These are phyloP conservation scores for Drosophila antonietae DNA, from an alignment of 2,888 invertebrate species.

Conservation along the genomic window DNA sequence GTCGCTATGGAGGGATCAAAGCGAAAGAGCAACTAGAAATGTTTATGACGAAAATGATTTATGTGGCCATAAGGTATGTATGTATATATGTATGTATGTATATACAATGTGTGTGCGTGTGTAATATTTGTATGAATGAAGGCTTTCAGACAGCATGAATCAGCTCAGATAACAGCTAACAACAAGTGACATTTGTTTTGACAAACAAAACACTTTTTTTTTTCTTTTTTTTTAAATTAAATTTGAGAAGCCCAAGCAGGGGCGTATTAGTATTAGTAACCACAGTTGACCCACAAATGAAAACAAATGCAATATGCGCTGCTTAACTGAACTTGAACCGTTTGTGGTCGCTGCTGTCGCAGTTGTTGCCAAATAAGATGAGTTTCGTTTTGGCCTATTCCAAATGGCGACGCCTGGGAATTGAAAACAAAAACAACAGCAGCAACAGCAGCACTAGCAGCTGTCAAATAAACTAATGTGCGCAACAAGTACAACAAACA, in stretches of 20 bases:
- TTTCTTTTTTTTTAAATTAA: neutral
- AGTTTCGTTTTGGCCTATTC: constrained; percentile 30
- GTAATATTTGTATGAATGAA: constrained; percentile 7
- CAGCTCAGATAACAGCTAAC: constrained; percentile 9
- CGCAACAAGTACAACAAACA: constrained; percentile 55
- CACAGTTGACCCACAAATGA: constrained; percentile 42
- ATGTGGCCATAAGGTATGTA: constrained; percentile 3
- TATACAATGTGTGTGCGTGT: neutral
- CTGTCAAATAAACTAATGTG: constrained; percentile 52
- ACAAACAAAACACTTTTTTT: constrained; percentile 1
- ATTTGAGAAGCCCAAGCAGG: constrained; percentile 12
- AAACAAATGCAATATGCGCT: constrained; percentile 29
- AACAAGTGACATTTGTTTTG: constrained; percentile 20
- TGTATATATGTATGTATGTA: too few relatives aligned
- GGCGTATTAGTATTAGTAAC: constrained; percentile 9
- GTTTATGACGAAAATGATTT: constrained; percentile 10
- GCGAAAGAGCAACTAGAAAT: constrained; percentile 8
- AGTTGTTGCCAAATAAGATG: constrained; percentile 32
- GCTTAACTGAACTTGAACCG: constrained; percentile 38
- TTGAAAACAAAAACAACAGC: constrained; percentile 15
- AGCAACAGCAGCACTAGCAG: constrained; percentile 19
- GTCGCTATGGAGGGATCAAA: constrained; percentile 10
- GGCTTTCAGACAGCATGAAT: constrained; percentile 9
- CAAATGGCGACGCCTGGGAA: constrained; percentile 44
- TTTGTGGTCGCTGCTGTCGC: neutral